These are phyloP conservation scores for Phataginus tricuspis DNA, from an alignment of 2,797 vertebrate genomes.

Conservation along the genomic window DNA sequence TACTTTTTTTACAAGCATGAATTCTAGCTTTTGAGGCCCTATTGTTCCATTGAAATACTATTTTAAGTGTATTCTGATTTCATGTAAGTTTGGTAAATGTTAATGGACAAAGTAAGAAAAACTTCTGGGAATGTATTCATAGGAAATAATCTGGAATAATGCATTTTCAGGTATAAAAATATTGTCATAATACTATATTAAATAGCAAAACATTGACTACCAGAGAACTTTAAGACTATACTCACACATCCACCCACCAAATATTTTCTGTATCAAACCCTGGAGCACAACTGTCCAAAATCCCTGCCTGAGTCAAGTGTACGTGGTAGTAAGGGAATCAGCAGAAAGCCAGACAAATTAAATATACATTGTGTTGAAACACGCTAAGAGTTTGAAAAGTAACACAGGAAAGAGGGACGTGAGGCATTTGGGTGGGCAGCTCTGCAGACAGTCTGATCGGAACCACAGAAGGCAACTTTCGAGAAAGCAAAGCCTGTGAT, in stretches of 20 bases:
- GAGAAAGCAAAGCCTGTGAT: neutral
- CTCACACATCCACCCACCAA: neutral
- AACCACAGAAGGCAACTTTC: neutral
- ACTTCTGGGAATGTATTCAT: neutral
- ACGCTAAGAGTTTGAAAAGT: neutral
- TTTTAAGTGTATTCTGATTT: neutral
- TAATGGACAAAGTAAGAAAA: neutral
- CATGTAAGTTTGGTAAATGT: neutral
- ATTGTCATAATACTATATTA: neutral
- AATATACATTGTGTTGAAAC: neutral
- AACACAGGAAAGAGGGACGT: neutral
- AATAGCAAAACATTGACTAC: neutral
- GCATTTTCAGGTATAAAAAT: neutral
- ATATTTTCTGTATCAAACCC: neutral
- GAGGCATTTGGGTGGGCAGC: neutral
- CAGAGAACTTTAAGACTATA: neutral
- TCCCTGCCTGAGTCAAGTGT: neutral
- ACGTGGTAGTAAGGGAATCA: neutral
- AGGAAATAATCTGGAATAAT: neutral
- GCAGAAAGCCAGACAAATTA: neutral
- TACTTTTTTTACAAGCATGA: neutral
- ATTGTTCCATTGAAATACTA: neutral
- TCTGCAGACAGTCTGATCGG: neutral
- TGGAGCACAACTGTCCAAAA: neutral
- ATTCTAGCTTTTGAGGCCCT: neutral